Percentiles rank a stretch among this genome's conserved stretches.
Evolutionary conservation across 30 jellyfish, hydroid and myxozoan genomes (phyloP).

Genomic region (Aurelia coerulea): DNA sequence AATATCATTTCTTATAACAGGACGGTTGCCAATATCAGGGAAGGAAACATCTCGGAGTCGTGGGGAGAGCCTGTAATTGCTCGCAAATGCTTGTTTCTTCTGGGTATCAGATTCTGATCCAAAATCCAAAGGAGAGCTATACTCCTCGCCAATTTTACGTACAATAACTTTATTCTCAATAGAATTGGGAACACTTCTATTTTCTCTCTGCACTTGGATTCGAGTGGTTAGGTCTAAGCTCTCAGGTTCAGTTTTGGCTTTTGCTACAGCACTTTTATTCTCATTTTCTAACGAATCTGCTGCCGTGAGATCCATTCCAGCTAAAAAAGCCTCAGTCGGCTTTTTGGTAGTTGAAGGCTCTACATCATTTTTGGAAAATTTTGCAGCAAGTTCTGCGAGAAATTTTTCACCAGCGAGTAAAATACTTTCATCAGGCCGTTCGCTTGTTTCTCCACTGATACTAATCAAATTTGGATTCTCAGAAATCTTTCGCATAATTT

Average conservation of each 20-base stretch:
- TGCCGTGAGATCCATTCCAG: not conserved
- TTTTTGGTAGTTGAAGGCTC: conserved; percentile 1
- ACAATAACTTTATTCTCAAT: conserved; percentile 55
- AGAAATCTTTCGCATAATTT: not conserved
- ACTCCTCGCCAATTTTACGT: conserved; percentile 64
- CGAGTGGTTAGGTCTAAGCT: conserved; percentile 11
- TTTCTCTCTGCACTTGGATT: conserved; percentile 24
- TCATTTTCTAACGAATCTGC: not conserved
- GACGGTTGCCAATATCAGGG: not conserved
- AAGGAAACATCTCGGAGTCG: not conserved
- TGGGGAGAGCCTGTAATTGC: not conserved
- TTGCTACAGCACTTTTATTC: not conserved
- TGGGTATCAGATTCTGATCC: not conserved
- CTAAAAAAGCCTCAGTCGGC: conserved; percentile 1
- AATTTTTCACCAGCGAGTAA: conserved; percentile 96
- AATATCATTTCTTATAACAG: not conserved
- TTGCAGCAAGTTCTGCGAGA: conserved; percentile 93
- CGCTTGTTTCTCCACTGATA: conserved; percentile 42
- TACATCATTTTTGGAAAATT: conserved; percentile 37
- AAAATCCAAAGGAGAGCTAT: conserved; percentile 12
- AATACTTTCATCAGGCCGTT: conserved; percentile 81
- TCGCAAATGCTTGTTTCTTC: not conserved
- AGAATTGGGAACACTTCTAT: not conserved
- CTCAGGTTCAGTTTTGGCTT: not conserved
- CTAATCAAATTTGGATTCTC: not conserved